A percentile compares a stretch with the other conserved stretches of the same genome.
These are phyloP conservation scores for Cenopis cana DNA, from an alignment of 2,888 invertebrate species.

Conservation along the genomic window DNA sequence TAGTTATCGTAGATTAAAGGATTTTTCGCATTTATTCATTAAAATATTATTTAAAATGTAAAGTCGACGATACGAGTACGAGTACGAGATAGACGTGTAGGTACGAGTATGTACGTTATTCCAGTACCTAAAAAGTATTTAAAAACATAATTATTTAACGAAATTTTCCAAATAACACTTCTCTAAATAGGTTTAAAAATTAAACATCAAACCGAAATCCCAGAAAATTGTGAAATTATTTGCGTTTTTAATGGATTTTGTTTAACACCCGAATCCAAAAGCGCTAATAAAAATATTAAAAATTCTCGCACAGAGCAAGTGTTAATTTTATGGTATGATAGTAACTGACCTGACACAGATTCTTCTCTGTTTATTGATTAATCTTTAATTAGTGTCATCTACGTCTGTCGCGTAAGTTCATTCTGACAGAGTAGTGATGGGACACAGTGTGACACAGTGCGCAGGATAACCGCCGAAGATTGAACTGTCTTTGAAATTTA, in stretches of 20 bases:
- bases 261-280: too few relatives aligned
- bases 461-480: neutral
- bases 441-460: slow-evolving; percentile 9
- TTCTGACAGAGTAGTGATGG: slow-evolving; percentile 7
- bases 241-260: too few relatives aligned
- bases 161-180: too few relatives aligned
- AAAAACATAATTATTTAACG: too few relatives aligned
- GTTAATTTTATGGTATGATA: slow-evolving; percentile 21
- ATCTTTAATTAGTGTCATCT: neutral
- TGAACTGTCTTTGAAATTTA: too few relatives aligned
- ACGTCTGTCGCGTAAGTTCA: slow-evolving; percentile 7
- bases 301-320: slow-evolving; percentile 1
- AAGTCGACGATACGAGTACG: neutral
- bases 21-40: neutral
- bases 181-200: too few relatives aligned
- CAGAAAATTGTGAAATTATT: too few relatives aligned
- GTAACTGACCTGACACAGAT: neutral
- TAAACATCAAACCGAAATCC: too few relatives aligned
- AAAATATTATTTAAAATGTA: neutral
- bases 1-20: neutral
- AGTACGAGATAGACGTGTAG: too few relatives aligned
- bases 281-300: neutral
- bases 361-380: neutral
- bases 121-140: too few relatives aligned
- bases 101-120: neutral